Base-by-base conservation (phyloP, 1,140 invertebrate species). In the Tetramorium alpestre region DNA sequence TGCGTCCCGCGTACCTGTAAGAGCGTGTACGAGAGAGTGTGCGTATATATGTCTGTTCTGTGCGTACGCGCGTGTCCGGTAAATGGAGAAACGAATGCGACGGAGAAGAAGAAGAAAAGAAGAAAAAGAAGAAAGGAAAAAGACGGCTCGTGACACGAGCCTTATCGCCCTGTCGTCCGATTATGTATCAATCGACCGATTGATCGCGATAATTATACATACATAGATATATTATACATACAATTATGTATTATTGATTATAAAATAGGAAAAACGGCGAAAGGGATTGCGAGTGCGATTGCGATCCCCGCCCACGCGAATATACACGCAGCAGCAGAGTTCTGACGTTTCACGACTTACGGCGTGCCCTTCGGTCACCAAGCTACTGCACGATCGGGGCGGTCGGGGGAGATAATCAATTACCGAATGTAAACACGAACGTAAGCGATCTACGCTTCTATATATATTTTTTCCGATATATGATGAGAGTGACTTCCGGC, bases 21-120 rank as follows among this genome's bases (percentile, higher is more conserved):
- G 89, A 80, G 89, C 81, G 90, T 87, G 91, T 92, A 89, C 69
- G 77, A 91, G 89, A 62, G 77, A 91, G 89, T 58, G 76, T 88
- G 70, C 82, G 72, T 47, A 22, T 88, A 47, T 76, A 73, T 65
- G 33, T 75, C 18, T 84, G 13, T 67, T 41, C 65, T 65, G 62
- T 76, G 58, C 28, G 41, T 89, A 80, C 80, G 69, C 69, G 73
- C 73, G 75, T 85, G 78, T 25, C 78, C 65, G 65, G 72, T 78
- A 76, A 58, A 65, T 70, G 38, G 69, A 72, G 16, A 38, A 47
- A 25, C 47, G 72, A 82, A 65, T n/a, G 38, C 8, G 33, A 38
- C 70, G 38, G 49, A 28, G 51, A 41, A 67, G 0, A 69, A 49
- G 38, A 81, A 78, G 11, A 47, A 11, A 47, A 2, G 44, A 10